A percentile compares a stretch with the other conserved stretches of the same genome.
phyloP scores from a whole-genome alignment of 2,113 vertebrate species.

The Urocitellus parryii region DNA sequence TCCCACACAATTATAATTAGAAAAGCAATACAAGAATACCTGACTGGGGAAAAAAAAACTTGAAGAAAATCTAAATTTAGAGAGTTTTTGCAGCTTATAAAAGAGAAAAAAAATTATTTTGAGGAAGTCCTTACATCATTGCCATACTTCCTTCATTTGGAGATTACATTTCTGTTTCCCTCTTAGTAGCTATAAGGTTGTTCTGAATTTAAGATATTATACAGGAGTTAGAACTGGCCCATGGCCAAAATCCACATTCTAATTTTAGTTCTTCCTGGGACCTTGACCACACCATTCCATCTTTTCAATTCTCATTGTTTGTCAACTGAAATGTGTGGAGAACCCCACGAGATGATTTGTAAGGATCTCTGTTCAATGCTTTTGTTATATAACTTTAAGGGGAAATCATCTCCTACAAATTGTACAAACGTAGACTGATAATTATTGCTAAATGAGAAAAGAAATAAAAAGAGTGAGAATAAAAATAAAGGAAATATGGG shows the following conservation, averaged over 20 bases:
- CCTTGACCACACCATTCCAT: not conserved
- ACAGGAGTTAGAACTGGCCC: not conserved
- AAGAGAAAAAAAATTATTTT: not conserved
- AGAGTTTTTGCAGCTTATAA: conserved; percentile 16
- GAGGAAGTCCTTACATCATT: not conserved
- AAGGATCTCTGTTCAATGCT: not conserved
- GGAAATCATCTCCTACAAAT: not conserved
- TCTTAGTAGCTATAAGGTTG: not conserved
- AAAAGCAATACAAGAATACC: not conserved
- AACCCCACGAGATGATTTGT: not conserved
- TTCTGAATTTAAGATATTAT: conserved; percentile 16
- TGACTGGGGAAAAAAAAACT: not conserved
- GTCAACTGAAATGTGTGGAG: not conserved
- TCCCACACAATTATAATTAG: conserved; percentile 14
- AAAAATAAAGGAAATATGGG: not conserved
- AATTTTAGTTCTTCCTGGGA: not conserved
- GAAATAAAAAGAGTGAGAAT: not conserved
- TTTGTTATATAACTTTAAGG: not conserved
- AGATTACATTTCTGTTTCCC: not conserved
- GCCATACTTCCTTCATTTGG: not conserved
- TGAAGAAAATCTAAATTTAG: not conserved
- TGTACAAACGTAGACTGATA: not conserved
- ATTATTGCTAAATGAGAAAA: not conserved
- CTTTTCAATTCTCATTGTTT: not conserved
- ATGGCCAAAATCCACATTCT: not conserved